Percentiles rank a stretch among this genome's conserved stretches.
Evolutionary conservation across 2,797 vertebrate genomes (phyloP).

Genomic region (Kryptopterus vitreolus): DNA sequence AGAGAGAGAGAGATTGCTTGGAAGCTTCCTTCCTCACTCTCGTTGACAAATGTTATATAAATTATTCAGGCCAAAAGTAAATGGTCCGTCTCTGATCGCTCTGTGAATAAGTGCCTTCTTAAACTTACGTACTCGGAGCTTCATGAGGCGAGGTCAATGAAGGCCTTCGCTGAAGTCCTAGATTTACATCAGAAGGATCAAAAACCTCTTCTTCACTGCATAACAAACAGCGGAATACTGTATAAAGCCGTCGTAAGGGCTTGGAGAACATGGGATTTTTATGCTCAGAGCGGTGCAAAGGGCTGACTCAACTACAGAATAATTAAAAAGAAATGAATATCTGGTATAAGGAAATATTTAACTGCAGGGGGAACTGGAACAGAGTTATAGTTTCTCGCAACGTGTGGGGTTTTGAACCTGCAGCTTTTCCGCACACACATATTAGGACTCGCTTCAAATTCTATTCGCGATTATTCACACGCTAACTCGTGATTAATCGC

Average conservation of each 20-base stretch:
- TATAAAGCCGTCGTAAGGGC: neutral
- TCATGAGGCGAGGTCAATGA: slow-evolving; percentile 34
- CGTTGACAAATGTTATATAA: slow-evolving; percentile 59
- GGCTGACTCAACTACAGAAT: neutral
- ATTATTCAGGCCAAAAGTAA: slow-evolving; percentile 57
- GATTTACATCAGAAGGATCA: slow-evolving; percentile 36
- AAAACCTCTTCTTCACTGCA: neutral
- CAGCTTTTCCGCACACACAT: neutral
- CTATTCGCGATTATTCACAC: no score
- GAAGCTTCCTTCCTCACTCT: slow-evolving; percentile 49
- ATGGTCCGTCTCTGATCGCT: slow-evolving; percentile 49
- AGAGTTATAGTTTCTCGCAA: neutral
- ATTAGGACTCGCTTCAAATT: neutral
- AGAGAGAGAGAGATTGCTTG: neutral
- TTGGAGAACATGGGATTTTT: neutral
- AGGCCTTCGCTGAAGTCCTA: slow-evolving; percentile 20
- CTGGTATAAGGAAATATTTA: neutral
- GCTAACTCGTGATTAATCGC: no score
- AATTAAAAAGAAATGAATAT: neutral
- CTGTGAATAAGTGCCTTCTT: slow-evolving; percentile 45
- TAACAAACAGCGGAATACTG: neutral
- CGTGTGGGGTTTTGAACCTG: neutral
- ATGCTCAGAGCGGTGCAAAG: neutral
- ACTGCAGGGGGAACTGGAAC: neutral
- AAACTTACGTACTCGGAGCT: slow-evolving; percentile 47